Evolutionary conservation across 2,797 vertebrate species (phyloP).

Genomic region (Lacerta agilis): DNA sequence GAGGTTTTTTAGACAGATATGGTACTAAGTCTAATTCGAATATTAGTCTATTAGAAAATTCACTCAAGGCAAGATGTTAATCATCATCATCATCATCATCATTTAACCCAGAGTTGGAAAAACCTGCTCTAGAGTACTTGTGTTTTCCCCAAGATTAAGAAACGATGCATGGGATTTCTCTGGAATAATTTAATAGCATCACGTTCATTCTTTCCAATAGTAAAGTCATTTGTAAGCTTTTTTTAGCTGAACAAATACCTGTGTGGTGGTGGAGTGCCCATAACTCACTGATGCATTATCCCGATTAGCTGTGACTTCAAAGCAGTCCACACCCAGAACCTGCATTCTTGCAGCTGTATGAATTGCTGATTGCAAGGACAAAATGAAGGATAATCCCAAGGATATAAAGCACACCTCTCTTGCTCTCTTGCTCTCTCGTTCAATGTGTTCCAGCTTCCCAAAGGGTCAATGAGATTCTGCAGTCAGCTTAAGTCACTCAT

Average conservation of each 20-base stretch:
- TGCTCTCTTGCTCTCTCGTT: conserved; percentile 26
- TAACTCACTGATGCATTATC: not conserved
- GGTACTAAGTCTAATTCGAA: no score
- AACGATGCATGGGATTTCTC: not conserved
- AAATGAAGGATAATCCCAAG: conserved; percentile 34
- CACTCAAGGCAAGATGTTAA: not conserved
- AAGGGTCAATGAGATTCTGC: conserved; percentile 20
- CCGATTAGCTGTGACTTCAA: not conserved
- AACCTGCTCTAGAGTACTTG: not conserved
- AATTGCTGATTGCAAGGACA: conserved; percentile 11
- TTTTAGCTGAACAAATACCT: not conserved
- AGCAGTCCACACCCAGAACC: not conserved
- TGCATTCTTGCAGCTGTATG: conserved; percentile 23
- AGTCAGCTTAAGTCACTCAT: conserved; percentile 43
- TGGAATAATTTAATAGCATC: not conserved
- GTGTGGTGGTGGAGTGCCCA: not conserved
- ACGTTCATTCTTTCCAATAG: not conserved
- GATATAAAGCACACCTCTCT: not conserved
- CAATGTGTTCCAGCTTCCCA: not conserved
- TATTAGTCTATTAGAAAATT: not conserved
- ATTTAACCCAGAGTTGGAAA: no score
- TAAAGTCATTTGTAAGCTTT: not conserved
- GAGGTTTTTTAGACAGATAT: not conserved
- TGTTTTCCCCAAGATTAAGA: not conserved
- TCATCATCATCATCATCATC: no score